phyloP scores from a whole-genome alignment of 2,797 vertebrate species.

The Lindbergichthys nudifrons region DNA sequence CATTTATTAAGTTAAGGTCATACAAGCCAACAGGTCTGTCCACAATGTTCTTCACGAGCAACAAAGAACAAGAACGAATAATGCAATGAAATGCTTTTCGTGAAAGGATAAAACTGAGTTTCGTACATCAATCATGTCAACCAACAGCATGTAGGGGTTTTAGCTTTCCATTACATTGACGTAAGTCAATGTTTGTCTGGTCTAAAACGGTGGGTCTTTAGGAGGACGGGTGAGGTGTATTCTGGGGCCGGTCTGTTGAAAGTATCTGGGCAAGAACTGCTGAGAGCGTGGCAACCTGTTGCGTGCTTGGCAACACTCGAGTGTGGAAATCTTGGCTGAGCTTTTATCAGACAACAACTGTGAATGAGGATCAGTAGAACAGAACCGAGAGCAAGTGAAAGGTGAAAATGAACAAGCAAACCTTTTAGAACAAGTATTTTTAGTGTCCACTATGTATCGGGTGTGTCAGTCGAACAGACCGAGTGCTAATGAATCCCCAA shows the following conservation, averaged over 20 bases:
- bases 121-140: neutral
- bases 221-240: slow-evolving; percentile 26
- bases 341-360: slow-evolving; percentile 42
- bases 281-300: neutral
- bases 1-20: slow-evolving; percentile 25
- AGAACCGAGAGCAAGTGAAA: neutral
- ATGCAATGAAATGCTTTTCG: neutral
- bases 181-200: slow-evolving; percentile 55
- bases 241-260: slow-evolving; percentile 51
- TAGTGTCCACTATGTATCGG: too few species aligned
- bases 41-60: slow-evolving; percentile 9
- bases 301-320: slow-evolving; percentile 62
- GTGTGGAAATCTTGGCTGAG: slow-evolving; percentile 32
- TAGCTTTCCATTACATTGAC: slow-evolving; percentile 44
- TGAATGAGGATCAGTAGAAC: slow-evolving; percentile 22
- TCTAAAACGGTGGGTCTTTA: slow-evolving; percentile 34
- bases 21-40: neutral
- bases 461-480: too few species aligned
- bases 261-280: slow-evolving; percentile 35
- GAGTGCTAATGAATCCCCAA: too few species aligned
- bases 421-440: too few species aligned
- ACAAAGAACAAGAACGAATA: neutral
- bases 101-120: neutral
- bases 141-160: neutral
- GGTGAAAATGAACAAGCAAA: too few species aligned